phyloP scores from a whole-genome alignment of 2,113 vertebrate genomes.

The Corapipo altera region DNA sequence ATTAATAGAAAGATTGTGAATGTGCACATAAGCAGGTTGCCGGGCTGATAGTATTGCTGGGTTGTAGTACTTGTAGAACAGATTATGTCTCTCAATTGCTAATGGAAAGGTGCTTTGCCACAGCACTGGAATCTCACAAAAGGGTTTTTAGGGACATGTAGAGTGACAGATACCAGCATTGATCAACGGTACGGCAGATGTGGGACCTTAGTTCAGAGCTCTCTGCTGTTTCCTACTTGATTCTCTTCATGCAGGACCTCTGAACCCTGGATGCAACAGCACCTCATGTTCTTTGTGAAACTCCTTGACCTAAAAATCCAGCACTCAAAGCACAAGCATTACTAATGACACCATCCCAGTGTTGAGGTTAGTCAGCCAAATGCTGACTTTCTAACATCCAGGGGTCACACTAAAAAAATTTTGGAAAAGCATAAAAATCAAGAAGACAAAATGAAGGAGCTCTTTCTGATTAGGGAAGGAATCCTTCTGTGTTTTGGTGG shows the following conservation, averaged over 20 bases:
- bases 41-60: background rate
- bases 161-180: background rate
- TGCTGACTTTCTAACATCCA: background rate
- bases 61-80: background rate
- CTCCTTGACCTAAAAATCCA: background rate
- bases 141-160: background rate
- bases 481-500: background rate
- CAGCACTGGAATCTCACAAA: background rate
- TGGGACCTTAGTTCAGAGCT: background rate
- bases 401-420: background rate
- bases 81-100: background rate
- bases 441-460: background rate
- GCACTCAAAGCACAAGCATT: background rate
- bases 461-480: background rate
- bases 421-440: background rate
- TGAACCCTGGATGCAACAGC: background rate
- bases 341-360: background rate
- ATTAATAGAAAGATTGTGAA: background rate
- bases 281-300: background rate
- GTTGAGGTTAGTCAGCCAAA: background rate
- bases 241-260: fast-evolving
- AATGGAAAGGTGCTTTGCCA: background rate
- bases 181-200: fast-evolving
- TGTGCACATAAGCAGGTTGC: background rate
- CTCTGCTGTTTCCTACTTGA: background rate